A percentile compares a stretch with the other conserved stretches of the same genome.
Evolutionary conservation across 2,113 vertebrate species (phyloP).

Genomic region (Rhegmatorhina hoffmannsi): DNA sequence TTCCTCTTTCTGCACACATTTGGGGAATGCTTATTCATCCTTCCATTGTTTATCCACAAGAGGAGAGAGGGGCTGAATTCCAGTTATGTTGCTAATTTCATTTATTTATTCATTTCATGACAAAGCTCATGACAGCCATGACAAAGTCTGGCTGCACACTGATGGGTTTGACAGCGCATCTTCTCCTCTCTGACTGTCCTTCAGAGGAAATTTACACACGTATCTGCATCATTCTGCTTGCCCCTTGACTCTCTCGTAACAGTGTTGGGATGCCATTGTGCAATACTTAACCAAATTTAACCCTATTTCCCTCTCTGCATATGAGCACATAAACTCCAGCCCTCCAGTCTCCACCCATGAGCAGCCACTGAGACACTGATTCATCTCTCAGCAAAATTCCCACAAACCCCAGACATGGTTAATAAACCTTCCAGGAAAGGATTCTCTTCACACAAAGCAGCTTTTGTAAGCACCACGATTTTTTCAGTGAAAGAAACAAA

Average conservation of each 20-base stretch:
- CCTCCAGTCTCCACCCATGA: not conserved
- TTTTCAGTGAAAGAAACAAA: not conserved
- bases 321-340: not conserved
- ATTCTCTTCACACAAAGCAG: not conserved
- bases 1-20: not conserved
- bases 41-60: not conserved
- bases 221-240: not conserved
- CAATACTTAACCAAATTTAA: not conserved
- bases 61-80: not conserved
- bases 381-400: not conserved
- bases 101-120: not conserved
- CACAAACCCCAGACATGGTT: not conserved
- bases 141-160: not conserved
- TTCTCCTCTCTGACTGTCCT: not conserved
- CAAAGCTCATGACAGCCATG: not conserved
- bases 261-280: not conserved
- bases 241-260: not conserved
- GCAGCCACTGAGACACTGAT: not conserved
- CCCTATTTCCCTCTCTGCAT: not conserved
- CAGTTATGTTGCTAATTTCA: not conserved
- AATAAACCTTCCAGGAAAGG: not conserved
- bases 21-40: not conserved
- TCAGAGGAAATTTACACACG: not conserved
- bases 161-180: not conserved
- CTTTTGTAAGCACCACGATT: not conserved